Percentiles rank a stretch among this genome's conserved stretches.
Conservation (phyloP, 1,140 invertebrate species). For the Bombus fervidus region DNA sequence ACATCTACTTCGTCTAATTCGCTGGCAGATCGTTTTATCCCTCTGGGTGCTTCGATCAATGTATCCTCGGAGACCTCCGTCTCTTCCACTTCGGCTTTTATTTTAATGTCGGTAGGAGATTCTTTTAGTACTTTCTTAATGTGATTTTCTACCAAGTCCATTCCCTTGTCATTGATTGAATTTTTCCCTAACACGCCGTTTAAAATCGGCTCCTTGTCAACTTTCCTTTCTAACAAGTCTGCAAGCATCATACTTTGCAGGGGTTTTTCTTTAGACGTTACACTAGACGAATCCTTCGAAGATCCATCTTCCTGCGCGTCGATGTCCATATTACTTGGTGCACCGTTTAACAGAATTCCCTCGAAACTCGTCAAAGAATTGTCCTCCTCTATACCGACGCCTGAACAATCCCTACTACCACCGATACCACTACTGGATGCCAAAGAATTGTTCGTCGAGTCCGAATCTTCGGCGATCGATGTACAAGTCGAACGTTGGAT, state of each 20-base stretch:
- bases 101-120: slow-evolving; percentile 75
- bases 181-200: slow-evolving; percentile 85
- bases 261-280: slow-evolving; percentile 78
- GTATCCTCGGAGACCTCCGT: slow-evolving; percentile 77
- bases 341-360: slow-evolving; percentile 85
- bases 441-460: slow-evolving; percentile 84
- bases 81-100: slow-evolving; percentile 68
- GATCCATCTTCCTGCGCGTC: slow-evolving; percentile 83
- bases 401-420: slow-evolving; percentile 79
- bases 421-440: slow-evolving; percentile 84
- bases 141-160: slow-evolving; percentile 86
- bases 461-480: slow-evolving; percentile 83
- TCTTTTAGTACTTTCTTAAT: slow-evolving; percentile 84
- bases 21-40: slow-evolving; percentile 79
- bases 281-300: slow-evolving; percentile 82
- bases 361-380: slow-evolving; percentile 86
- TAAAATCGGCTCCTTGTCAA: slow-evolving; percentile 84
- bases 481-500: slow-evolving; percentile 76
- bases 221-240: slow-evolving; percentile 86
- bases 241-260: slow-evolving; percentile 85
- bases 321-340: slow-evolving; percentile 82
- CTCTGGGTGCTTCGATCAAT: slow-evolving; percentile 75
- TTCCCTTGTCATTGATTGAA: slow-evolving; percentile 84
- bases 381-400: slow-evolving; percentile 83
- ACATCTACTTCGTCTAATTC: slow-evolving; percentile 78